These are phyloP conservation scores for Microplitis manilae DNA, from an alignment of 2,888 invertebrate species.

Conservation along the genomic window DNA sequence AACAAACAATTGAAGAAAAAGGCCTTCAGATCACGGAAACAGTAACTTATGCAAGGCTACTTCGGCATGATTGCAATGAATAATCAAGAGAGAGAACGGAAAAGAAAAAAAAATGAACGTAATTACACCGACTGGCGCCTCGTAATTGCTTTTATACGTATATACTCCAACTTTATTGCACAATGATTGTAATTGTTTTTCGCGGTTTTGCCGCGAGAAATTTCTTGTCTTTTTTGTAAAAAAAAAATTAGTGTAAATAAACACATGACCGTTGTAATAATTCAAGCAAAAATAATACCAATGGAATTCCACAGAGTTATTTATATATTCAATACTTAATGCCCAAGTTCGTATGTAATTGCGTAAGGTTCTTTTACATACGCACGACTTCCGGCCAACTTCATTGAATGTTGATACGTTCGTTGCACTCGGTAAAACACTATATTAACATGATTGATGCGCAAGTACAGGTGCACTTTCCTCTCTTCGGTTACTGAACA, in stretches of 20 bases:
- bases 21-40: slow-evolving; percentile 53
- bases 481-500: not conserved
- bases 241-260: not conserved
- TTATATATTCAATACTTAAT: not conserved
- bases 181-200: slow-evolving; percentile 63
- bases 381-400: slow-evolving; percentile 26
- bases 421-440: slow-evolving; percentile 32
- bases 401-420: slow-evolving; percentile 34
- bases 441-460: slow-evolving; percentile 35
- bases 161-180: slow-evolving; percentile 53
- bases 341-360: slow-evolving; percentile 23
- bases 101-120: slow-evolving; percentile 53
- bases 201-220: slow-evolving; percentile 26
- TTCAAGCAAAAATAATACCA: not conserved
- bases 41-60: slow-evolving; percentile 56
- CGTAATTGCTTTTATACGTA: slow-evolving; percentile 58
- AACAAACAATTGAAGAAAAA: slow-evolving; percentile 10
- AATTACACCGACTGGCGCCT: slow-evolving; percentile 66
- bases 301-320: slow-evolving; percentile 3
- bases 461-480: slow-evolving; percentile 26
- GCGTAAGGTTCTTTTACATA: slow-evolving; percentile 25
- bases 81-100: slow-evolving; percentile 30
- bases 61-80: slow-evolving; percentile 37
- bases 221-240: slow-evolving; percentile 1
- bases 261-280: not conserved